A percentile compares a stretch with the other conserved stretches of the same genome.
phyloP scores from a whole-genome alignment of 1,140 invertebrate species.

The Prorops nasuta region DNA sequence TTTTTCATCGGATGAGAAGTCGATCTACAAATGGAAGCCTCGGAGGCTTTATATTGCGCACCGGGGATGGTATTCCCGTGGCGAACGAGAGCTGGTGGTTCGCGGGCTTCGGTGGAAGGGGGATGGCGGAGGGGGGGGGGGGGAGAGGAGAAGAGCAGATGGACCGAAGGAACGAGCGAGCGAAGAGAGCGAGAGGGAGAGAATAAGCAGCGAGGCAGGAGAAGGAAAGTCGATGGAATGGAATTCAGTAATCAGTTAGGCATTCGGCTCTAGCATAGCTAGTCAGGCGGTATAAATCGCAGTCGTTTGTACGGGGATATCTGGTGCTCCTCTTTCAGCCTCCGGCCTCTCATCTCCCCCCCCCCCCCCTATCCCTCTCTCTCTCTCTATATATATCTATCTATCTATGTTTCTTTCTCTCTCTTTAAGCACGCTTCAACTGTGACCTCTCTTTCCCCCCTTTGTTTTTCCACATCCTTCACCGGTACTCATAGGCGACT shows the following conservation, averaged over 20 bases:
- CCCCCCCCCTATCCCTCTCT: not conserved
- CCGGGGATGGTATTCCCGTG: no score
- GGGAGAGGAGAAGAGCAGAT: slow-evolving; percentile 7
- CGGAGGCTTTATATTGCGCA: no score
- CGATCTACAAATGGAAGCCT: no score
- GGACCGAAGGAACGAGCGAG: slow-evolving; percentile 17
- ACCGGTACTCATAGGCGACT: no score
- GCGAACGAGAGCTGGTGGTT: no score
- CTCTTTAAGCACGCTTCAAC: no score
- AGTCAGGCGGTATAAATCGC: slow-evolving; percentile 33
- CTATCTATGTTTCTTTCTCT: not conserved
- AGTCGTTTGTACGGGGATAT: slow-evolving; percentile 26
- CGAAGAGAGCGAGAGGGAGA: not conserved
- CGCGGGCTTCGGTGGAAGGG: no score
- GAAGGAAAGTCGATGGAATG: slow-evolving; percentile 20
- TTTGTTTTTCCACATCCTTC: no score
- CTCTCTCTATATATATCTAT: not conserved
- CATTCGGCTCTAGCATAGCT: slow-evolving; percentile 27
- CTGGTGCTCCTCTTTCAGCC: slow-evolving; percentile 12
- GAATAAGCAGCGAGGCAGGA: slow-evolving; percentile 5
- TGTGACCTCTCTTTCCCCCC: no score
- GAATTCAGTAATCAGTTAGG: slow-evolving; percentile 37
- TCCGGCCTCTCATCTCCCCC: not conserved
- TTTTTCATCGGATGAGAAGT: no score
- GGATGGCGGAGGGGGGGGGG: no score